A percentile compares a stretch with the other conserved stretches of the same genome.
Conservation (phyloP, 2,888 invertebrate genomes). For the Conus canariensis region DNA sequence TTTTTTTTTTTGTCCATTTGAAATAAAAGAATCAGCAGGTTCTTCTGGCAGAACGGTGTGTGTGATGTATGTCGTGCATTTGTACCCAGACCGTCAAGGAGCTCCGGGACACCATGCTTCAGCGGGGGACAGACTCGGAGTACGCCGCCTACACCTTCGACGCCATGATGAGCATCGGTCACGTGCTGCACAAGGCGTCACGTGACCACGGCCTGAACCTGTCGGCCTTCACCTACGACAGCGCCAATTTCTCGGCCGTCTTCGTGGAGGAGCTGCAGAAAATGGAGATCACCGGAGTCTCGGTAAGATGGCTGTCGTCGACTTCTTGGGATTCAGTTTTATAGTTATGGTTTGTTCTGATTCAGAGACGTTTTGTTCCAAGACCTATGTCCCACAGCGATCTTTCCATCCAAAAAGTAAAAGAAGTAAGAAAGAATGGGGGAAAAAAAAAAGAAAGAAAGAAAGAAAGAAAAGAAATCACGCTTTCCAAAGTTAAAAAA, state of each 20-base stretch:
- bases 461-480: too few relatives aligned
- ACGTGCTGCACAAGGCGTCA: constrained; percentile 32
- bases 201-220: constrained; percentile 29
- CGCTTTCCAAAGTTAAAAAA: too few relatives aligned
- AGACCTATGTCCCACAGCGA: neutral
- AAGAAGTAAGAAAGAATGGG: too few relatives aligned
- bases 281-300: constrained; percentile 9
- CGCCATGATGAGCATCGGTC: constrained; percentile 30
- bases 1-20: too few relatives aligned
- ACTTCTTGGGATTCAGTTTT: neutral
- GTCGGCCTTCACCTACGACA: constrained; percentile 32
- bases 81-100: constrained; percentile 14
- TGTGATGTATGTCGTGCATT: too few relatives aligned
- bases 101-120: neutral
- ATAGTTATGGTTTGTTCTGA: neutral
- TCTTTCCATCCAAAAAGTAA: too few relatives aligned
- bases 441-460: too few relatives aligned
- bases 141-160: constrained; percentile 31
- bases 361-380: neutral
- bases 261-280: constrained; percentile 34
- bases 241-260: neutral
- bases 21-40: too few relatives aligned
- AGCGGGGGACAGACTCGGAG: neutral
- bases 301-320: neutral
- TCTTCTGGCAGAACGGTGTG: too few relatives aligned